phyloP scores from a whole-genome alignment of 2,113 vertebrate genomes.

The Archocentrus centrarchus region DNA sequence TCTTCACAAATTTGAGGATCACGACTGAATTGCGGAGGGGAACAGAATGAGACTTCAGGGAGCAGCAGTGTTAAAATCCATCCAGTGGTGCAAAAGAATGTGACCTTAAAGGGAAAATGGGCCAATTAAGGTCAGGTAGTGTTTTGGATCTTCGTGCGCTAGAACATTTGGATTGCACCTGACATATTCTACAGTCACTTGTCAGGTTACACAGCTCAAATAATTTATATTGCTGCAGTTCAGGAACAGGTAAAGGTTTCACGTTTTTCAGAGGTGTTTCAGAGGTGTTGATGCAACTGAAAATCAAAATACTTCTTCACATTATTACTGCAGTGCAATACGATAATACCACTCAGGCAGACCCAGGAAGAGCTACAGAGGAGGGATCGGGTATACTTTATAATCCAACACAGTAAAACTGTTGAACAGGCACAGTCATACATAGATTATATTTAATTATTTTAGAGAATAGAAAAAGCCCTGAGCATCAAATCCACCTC shows the following conservation, averaged over 20 bases:
- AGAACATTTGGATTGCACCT: too few relatives aligned
- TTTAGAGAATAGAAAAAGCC: neutral
- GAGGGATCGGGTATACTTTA: neutral
- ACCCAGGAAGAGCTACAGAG: neutral
- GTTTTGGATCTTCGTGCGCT: too few relatives aligned
- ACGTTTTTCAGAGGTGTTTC: neutral
- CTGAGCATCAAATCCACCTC: constrained; percentile 2
- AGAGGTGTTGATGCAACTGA: neutral
- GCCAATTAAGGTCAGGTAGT: too few relatives aligned
- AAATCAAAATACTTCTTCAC: neutral
- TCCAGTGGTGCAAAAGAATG: too few relatives aligned
- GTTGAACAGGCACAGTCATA: neutral
- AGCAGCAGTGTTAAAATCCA: too few relatives aligned
- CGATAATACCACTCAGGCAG: neutral
- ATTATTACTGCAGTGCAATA: neutral
- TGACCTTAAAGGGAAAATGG: too few relatives aligned
- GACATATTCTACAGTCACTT: too few relatives aligned
- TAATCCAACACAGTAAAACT: neutral
- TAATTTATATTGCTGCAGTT: too few relatives aligned
- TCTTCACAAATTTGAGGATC: neutral
- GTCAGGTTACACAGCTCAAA: too few relatives aligned
- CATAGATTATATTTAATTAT: neutral
- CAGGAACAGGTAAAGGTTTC: neutral
- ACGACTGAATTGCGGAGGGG: too few relatives aligned
- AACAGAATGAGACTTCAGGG: too few relatives aligned